phyloP scores from a whole-genome alignment of 2,888 invertebrate species.

The Caenorhabditis japonica region DNA sequence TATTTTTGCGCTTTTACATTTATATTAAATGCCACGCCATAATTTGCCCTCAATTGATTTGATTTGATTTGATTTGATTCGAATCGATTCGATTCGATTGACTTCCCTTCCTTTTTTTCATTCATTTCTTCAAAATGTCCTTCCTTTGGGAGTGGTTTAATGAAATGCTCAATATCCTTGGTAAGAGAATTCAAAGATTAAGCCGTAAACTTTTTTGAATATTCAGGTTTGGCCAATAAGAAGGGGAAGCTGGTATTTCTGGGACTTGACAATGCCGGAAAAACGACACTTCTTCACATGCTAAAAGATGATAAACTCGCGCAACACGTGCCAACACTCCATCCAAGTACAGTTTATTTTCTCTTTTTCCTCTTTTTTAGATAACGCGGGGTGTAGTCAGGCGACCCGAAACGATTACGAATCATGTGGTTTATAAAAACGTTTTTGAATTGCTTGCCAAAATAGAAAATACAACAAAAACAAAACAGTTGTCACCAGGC shows the following conservation, averaged over 20 bases:
- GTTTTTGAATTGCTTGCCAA: too few species aligned
- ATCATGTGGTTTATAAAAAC: conserved; percentile 10
- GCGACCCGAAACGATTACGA: conserved; percentile 1
- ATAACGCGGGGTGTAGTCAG: conserved; percentile 2
- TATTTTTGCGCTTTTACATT: conserved; percentile 5
- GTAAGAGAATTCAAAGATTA: conserved; percentile 71
- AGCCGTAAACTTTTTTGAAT: background rate
- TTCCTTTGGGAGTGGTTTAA: conserved; percentile 80
- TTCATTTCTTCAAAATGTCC: conserved; percentile 65
- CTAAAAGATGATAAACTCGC: conserved; percentile 99
- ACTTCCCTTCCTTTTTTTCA: background rate
- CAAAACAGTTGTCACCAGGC: too few species aligned
- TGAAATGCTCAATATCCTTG: conserved; percentile 79
- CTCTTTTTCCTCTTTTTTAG: background rate
- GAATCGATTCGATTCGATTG: background rate
- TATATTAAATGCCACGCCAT: conserved; percentile 29
- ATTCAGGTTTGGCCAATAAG: conserved; percentile 96
- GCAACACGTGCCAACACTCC: conserved; percentile 98
- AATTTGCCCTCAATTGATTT: too few species aligned
- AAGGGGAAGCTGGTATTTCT: conserved; percentile 98
- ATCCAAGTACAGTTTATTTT: conserved; percentile 86
- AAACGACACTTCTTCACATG: conserved; percentile 99
- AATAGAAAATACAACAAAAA: too few species aligned
- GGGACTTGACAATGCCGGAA: conserved; percentile 99
- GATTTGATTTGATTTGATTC: too few species aligned